Percentiles rank a stretch among this genome's conserved stretches.
Evolutionary conservation across 2,113 vertebrate species (phyloP).

Genomic region (Vulpes ferrilata): DNA sequence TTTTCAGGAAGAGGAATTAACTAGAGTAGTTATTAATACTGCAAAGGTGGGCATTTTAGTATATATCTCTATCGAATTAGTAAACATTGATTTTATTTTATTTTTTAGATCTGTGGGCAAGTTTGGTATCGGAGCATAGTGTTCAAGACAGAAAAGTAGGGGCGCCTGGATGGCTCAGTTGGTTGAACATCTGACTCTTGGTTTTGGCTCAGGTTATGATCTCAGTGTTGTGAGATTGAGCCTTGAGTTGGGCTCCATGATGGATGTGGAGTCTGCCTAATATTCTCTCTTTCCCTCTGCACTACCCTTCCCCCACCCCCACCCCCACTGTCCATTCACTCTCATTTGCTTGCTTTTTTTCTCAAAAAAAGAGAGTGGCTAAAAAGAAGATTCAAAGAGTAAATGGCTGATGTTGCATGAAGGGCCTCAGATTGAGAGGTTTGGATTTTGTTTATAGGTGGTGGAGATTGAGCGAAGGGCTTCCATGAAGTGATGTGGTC

Average conservation of each 20-base stretch:
- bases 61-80: neutral
- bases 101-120: neutral
- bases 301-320: neutral
- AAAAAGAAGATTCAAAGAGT: neutral
- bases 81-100: neutral
- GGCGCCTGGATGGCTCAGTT: neutral
- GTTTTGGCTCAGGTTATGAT: neutral
- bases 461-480: neutral
- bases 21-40: neutral
- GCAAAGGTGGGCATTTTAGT: neutral
- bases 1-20: constrained; percentile 5
- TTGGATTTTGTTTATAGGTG: neutral
- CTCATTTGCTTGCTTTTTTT: no score
- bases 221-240: neutral
- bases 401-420: neutral
- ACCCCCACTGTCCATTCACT: neutral
- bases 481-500: neutral
- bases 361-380: neutral
- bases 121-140: neutral
- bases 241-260: neutral
- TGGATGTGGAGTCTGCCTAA: neutral
- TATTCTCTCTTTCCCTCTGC: neutral
- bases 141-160: neutral
- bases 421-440: neutral
- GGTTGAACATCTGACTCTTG: neutral